Conservation (phyloP, 2,113 vertebrate species). For the Psittacula cyanocephala region DNA sequence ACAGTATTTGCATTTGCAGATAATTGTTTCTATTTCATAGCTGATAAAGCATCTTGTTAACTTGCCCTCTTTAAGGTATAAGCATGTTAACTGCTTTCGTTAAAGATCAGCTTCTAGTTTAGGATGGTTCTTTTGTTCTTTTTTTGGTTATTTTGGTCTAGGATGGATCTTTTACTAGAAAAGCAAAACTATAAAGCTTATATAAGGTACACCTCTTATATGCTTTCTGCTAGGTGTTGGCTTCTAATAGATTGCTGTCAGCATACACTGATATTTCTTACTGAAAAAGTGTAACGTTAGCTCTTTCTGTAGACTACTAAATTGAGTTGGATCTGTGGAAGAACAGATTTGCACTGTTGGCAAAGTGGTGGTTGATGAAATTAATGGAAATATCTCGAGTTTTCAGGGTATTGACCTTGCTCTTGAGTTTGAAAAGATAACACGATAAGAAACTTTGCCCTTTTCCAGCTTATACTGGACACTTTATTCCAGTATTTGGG, state of each 20-base stretch:
- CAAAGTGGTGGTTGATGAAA: not conserved
- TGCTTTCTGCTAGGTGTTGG: not conserved
- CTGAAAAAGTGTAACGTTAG: not conserved
- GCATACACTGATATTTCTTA: not conserved
- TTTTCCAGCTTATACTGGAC: not conserved
- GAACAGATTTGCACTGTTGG: not conserved
- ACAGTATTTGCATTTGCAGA: not conserved
- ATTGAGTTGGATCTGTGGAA: not conserved
- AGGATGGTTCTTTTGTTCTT: not conserved
- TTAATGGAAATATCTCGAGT: not conserved
- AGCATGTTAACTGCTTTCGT: not conserved
- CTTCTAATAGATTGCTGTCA: not conserved
- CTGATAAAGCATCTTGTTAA: not conserved
- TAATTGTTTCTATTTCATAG: not conserved
- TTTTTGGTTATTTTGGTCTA: not conserved
- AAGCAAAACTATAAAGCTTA: not conserved
- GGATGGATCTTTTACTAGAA: not conserved
- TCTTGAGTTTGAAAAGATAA: conserved; percentile 35
- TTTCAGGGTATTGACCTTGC: conserved; percentile 38
- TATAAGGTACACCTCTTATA: not conserved
- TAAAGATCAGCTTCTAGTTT: not conserved
- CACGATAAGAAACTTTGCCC: not conserved
- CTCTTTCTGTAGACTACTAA: not conserved
- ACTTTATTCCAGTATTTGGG: not conserved
- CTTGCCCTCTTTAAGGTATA: not conserved